Base-by-base conservation (phyloP, 2,113 vertebrate genomes). In the Perca flavescens region DNA sequence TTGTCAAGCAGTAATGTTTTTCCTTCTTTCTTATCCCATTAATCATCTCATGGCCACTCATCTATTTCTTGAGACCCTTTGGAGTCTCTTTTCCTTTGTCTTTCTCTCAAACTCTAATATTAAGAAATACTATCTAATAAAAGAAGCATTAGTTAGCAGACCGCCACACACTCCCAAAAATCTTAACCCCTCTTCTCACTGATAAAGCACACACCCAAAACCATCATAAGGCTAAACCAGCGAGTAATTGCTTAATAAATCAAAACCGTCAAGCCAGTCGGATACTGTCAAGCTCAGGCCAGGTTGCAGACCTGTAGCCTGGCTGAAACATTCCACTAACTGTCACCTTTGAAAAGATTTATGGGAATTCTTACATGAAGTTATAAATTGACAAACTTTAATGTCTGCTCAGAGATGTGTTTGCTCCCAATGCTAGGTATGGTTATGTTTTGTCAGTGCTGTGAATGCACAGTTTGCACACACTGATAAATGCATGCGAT, bases 181-280 rank as follows among this genome's bases (percentile, higher is more conserved):
- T 58, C 83, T 52, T 43, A 3, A 36, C 70, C 31, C 43, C 22
- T 53, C 68, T 43, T 13, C 46, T n/a, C 43, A 12, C 61, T 85
- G 66, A 76, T 53, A 75, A 66, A 60, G 19, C 52, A 46, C 40
- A 46, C 60, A 12, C 58, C 58, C 34, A 25, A 46, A 78, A 68
- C 50, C 57, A 69, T 69, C 57, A 69, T 43, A 62, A 78, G n/a
- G 2, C 50, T 54, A 68, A 81, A 68, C 54, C 40, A 64, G n/a
- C 3, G 0, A 49, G 63, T 57, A 68, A 81, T 85, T 85, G 83
- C 74, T 73, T 71, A 62, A 82, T 86, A 82, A 82, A 86, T 82
- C 74, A 81, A 86, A 77, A 64, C 54, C 82, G 79, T 82, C 84
- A 68, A 46, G 4, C 46, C 34, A 7, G 34, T 61, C 21, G 2